Evolutionary conservation across 2,113 vertebrate genomes (phyloP), one percentile per base, ranked within the genome.

Genomic region (Romanogobio albipinnatus): DNA sequence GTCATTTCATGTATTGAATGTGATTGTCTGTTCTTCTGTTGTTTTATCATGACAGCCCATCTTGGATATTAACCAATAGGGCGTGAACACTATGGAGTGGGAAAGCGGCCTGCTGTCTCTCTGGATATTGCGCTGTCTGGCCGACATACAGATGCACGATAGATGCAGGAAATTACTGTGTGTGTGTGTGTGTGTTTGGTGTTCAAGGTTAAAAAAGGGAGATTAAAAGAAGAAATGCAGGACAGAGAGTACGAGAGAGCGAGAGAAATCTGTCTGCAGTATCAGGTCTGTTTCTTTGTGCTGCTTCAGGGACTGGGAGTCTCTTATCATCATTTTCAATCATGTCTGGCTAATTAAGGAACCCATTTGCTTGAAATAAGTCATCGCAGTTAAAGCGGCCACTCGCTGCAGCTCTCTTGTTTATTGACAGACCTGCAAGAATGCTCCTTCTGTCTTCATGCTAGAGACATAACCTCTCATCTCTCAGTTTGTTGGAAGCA

Each of bases 81-180:
- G 59, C 75, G n/a, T 26, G 89, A 86, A 81, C 86, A 84, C 86
- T 82, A 88, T 0, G n/a, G 82, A 88, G 87, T 82, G 1, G 59
- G 9, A 81, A 68, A 51, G n/a, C 22, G 14, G 3, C 76, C 79
- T 45, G 82, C 73, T 70, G 62, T 85, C 75, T 51, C 29, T 49
- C 29, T n/a, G 62, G 79, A 70, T 66, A 66, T 66, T 53, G 45
- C 26, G 10, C 26, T 33, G 5, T 81, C 43, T 68, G 76, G 49
- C 29, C 5, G 11, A 47, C 59, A 49, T 39, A 64, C 77, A 80
- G 47, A 53, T 76, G 24, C 49, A 76, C 47, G 29, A 66, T 53
- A 26, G 26, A 29, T 53, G 26, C 26, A 56, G 49, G 61, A 81
- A 81, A 81, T 85, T 10, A 33, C 53, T 39, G 5, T 51, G 29